Percentiles rank a stretch among this genome's conserved stretches.
phyloP scores from a whole-genome alignment of 92 coral and sea anemone species.

The Epizoanthus illoricatus region DNA sequence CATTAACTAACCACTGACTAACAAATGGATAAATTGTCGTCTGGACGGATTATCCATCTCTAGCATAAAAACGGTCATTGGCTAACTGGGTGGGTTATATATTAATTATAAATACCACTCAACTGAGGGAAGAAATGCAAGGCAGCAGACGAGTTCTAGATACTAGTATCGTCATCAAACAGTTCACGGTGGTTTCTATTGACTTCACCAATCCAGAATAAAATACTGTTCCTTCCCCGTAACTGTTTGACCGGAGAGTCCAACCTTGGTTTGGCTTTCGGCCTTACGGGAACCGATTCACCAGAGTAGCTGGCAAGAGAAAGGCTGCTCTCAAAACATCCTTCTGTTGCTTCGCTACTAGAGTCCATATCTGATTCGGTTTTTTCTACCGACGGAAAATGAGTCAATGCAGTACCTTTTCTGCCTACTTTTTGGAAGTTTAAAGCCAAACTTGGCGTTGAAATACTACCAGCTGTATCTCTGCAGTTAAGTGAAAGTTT shows the following conservation, averaged over 20 bases:
- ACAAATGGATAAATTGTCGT: too few species aligned
- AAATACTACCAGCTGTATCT: slow-evolving; percentile 7
- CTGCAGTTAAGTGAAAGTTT: neutral
- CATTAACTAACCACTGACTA: too few species aligned
- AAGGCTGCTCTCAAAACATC: neutral
- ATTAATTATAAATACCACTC: too few species aligned
- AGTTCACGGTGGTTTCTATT: slow-evolving; percentile 16
- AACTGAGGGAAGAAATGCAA: too few species aligned
- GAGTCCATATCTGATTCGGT: neutral
- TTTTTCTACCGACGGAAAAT: neutral
- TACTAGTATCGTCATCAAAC: neutral
- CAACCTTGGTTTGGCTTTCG: neutral
- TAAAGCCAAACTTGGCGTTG: neutral
- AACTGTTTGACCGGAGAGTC: neutral
- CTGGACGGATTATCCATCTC: too few species aligned
- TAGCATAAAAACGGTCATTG: too few species aligned
- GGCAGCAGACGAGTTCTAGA: too few species aligned
- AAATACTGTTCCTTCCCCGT: slow-evolving; percentile 12
- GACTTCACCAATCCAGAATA: slow-evolving; percentile 2
- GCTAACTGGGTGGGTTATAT: too few species aligned
- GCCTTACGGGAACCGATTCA: neutral
- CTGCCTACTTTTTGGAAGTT: neutral
- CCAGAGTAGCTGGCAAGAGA: slow-evolving; percentile 4
- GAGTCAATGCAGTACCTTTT: neutral
- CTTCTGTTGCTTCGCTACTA: neutral